phyloP scores from a whole-genome alignment of 2,888 invertebrate species.

The Orgyia antiqua region DNA sequence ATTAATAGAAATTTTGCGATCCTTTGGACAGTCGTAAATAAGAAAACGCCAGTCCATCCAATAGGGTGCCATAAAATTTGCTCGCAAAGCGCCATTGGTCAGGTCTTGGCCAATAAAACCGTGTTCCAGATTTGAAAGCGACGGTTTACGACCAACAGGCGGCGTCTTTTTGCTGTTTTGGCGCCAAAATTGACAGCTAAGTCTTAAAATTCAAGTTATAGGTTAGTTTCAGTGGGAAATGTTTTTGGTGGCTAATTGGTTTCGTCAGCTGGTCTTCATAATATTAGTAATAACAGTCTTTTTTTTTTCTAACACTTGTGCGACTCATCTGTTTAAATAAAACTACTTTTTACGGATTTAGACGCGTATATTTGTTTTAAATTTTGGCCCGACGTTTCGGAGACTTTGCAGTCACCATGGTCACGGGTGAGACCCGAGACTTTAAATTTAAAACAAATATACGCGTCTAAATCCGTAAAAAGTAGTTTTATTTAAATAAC shows the following conservation, averaged over 20 bases:
- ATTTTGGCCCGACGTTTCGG: too few species aligned
- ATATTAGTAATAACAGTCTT: too few species aligned
- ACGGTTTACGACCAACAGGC: slow-evolving; percentile 70
- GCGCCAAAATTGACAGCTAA: slow-evolving; percentile 70
- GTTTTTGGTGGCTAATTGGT: slow-evolving; percentile 29
- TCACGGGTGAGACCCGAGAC: too few species aligned
- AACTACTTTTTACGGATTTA: too few species aligned
- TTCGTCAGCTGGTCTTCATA: slow-evolving; percentile 12
- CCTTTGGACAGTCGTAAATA: slow-evolving; percentile 73
- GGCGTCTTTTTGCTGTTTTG: slow-evolving; percentile 71
- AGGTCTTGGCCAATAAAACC: slow-evolving; percentile 56
- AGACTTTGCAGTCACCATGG: too few species aligned
- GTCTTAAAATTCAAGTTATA: slow-evolving; percentile 34
- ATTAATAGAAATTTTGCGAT: slow-evolving; percentile 76
- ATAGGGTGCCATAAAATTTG: slow-evolving; percentile 64
- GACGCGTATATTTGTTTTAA: too few species aligned
- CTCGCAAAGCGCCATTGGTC: slow-evolving; percentile 61
- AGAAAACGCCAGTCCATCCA: slow-evolving; percentile 62
- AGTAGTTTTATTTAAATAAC: too few species aligned
- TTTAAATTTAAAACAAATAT: too few species aligned
- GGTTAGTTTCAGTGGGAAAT: slow-evolving; percentile 20
- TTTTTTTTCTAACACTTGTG: too few species aligned
- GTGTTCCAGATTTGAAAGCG: slow-evolving; percentile 69
- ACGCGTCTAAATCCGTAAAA: too few species aligned
- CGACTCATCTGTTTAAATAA: too few species aligned